Evolutionary conservation across 2,797 vertebrate species (phyloP), one percentile per base, ranked within the genome.

Genomic region (Percopsis omiscomaycus): DNA sequence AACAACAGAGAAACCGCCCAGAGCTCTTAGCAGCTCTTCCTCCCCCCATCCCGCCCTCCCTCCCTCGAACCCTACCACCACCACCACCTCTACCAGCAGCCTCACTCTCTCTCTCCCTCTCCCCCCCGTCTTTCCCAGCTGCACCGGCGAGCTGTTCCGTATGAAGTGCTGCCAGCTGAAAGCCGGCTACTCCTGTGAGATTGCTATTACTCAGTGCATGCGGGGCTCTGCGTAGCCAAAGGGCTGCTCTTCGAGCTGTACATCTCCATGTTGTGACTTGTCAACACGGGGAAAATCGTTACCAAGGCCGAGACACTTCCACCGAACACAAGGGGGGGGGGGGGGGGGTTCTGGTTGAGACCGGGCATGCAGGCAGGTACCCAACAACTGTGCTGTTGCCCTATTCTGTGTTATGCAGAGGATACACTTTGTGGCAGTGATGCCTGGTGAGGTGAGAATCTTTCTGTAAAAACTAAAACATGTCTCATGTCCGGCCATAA

Each of bases 181-280:
- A 89, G 89, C 87, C 86, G 90, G 89, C 89, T 88, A 90, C 91
- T 91, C 91, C 90, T 89, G 88, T 78, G 91, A 93, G 91, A 92
- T 89, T 89, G 89, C 89, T 89, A 89, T 92, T 91, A 91, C 90
- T 93, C 90, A 89, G 89, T 88, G 89, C 84, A 82, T 89, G 88
- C 84, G 85, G 89, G 87, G 86, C 83, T 86, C 65, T 82, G 86
- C 61, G 89, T 90, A 90, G 92, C 92, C 91, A 92, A 92, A 92
- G 89, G 87, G 88, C 90, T 90, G 89, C 87, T 92, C 90, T 90
- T 87, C 82, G 85, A 89, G 89, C 90, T 91, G 91, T 90, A 91
- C 88, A 93, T 92, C 91, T 91, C 89, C 88, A 89, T 92, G 92
- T 92, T 91, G 91, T 90, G 88, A 91, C 92, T 93, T 91, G 91